Percentiles rank a stretch among this genome's conserved stretches.
Conservation (phyloP, 2,797 vertebrate species). For the Acestrorhynchus altus region DNA sequence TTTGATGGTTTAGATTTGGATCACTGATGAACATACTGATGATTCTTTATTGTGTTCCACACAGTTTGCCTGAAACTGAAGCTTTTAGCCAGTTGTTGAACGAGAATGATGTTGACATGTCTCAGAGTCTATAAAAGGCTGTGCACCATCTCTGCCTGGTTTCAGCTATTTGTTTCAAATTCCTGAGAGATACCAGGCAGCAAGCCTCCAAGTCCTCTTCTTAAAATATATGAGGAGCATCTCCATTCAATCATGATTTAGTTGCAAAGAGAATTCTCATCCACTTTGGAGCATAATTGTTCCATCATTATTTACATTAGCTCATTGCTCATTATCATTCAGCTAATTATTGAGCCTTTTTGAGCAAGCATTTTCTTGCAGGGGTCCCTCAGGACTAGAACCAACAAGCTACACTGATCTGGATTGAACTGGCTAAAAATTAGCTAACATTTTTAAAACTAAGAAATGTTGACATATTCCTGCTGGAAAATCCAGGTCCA, state of each 20-base stretch:
- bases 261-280: background rate
- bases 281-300: background rate
- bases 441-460: background rate
- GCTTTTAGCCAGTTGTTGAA: background rate
- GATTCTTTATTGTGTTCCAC: background rate
- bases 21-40: background rate
- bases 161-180: slow-evolving; percentile 19
- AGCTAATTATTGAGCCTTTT: slow-evolving; percentile 13
- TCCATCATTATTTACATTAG: background rate
- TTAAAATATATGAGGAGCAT: background rate
- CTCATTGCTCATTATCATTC: no score
- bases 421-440: background rate
- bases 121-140: slow-evolving; percentile 6
- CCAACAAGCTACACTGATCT: no score
- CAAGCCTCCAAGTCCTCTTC: background rate
- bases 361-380: background rate
- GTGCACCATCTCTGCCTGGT: background rate
- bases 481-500: no score
- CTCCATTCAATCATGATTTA: background rate
- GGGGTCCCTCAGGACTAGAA: background rate
- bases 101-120: slow-evolving; percentile 2
- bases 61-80: background rate
- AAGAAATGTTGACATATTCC: no score
- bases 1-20: background rate
- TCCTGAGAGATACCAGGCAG: background rate